Evolutionary conservation across 2,888 invertebrate genomes (phyloP), one percentile per base, ranked within the genome.

Genomic region (Epirrhoe tristata): DNA sequence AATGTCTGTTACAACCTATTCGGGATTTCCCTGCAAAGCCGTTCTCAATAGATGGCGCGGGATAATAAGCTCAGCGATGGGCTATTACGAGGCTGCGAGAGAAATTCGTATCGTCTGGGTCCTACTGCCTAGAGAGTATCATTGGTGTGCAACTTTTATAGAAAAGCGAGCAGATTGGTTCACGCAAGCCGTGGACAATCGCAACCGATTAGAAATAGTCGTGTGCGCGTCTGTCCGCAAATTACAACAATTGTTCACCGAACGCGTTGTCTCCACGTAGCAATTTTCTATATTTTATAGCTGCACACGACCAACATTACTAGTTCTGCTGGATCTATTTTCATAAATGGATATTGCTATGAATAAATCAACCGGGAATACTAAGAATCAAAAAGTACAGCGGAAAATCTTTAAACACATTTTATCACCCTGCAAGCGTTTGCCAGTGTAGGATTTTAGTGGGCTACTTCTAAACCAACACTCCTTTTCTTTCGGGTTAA

Each of bases 31-130:
- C 83, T 88, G 86, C 81, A 93, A 92, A 93, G 92, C 93, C 92
- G 86, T 84, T 86, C 89, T 93, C 93, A 92, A 93, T 93, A 89
- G 92, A 89, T 90, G 88, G 90, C 87, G 89, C 82, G 86, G 82
- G 82, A 88, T 92, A 93, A 93, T 93, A 93, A 92, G 92, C 93
- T 90, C 88, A 82, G 81, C 86, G 89, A 90, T 88, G 88, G 91
- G 86, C 92, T 92, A 93, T 93, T 93, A 93, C 85, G 81, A 77
- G 77, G 79, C 81, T 86, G 78, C 81, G 83, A 77, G 87, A 87
- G 87, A 91, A 88, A 90, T 89, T 90, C 90, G 86, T 87, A 88
- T 86, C 85, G 83, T 72, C 75, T 77, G 81, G 74, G 82, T 82
- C 83, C 84, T 86, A 83, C 78, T 67, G 65, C 68, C 51, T 57